Evolutionary conservation across 2,113 vertebrate species (phyloP).

Genomic region (Diadophis punctatus): DNA sequence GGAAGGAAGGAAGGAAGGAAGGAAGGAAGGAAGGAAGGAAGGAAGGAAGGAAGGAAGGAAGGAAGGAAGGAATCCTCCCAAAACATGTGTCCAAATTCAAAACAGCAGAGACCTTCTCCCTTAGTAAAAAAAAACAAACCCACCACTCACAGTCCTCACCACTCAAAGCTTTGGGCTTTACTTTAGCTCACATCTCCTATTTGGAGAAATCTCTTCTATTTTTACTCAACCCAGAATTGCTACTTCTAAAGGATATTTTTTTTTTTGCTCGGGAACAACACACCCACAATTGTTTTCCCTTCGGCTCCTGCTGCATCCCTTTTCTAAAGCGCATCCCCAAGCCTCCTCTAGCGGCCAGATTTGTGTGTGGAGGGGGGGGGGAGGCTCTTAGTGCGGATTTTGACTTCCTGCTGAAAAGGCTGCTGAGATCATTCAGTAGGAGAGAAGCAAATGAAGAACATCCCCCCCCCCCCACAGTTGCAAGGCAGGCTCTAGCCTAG

Average conservation of each 20-base stretch:
- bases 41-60: too few relatives aligned
- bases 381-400: neutral
- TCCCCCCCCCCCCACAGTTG: neutral
- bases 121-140: neutral
- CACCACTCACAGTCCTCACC: neutral
- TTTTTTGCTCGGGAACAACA: neutral
- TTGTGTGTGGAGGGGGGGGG: neutral
- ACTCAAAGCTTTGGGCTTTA: neutral
- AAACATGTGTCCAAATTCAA: neutral
- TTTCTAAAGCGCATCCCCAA: neutral
- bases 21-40: neutral
- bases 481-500: neutral
- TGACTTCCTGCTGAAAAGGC: neutral
- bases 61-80: neutral
- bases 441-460: neutral
- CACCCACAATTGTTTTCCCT: neutral
- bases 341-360: slow-evolving; percentile 21
- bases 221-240: neutral
- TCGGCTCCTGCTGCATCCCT: neutral
- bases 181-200: neutral
- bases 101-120: neutral
- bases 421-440: neutral
- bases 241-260: neutral
- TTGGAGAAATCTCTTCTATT: neutral
- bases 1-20: too few relatives aligned